phyloP scores from a whole-genome alignment of 1,140 invertebrate genomes.

The Heliconius nattereri region DNA sequence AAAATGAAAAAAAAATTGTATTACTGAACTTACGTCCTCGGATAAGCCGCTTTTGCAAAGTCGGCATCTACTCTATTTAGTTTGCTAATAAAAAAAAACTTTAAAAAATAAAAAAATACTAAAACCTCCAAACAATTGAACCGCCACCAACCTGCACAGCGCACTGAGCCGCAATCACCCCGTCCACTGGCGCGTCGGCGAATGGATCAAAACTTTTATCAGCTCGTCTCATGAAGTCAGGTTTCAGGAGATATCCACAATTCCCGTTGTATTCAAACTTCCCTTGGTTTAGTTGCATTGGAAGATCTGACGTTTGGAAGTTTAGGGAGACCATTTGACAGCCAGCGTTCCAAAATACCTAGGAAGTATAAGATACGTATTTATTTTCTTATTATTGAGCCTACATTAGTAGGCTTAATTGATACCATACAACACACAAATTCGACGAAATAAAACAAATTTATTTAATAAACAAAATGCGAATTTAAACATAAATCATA shows the following conservation, averaged over 20 bases:
- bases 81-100: too few species aligned
- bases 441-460: too few species aligned
- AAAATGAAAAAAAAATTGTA: too few species aligned
- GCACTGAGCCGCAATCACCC: slow-evolving; percentile 99
- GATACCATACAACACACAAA: too few species aligned
- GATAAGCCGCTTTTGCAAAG: too few species aligned
- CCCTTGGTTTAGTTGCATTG: slow-evolving; percentile 99
- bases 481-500: too few species aligned
- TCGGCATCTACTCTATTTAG: too few species aligned
- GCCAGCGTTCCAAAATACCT: slow-evolving; percentile 96
- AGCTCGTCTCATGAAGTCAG: slow-evolving; percentile 98
- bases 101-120: too few species aligned
- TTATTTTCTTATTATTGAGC: too few species aligned
- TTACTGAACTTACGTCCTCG: too few species aligned
- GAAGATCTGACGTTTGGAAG: slow-evolving; percentile 99
- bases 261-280: slow-evolving; percentile 99
- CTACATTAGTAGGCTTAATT: too few species aligned
- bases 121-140: background rate
- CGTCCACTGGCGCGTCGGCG: slow-evolving; percentile 99
- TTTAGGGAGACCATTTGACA: slow-evolving; percentile 99
- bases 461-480: too few species aligned
- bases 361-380: background rate
- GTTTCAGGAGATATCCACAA: slow-evolving; percentile 98
- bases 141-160: slow-evolving; percentile 90
- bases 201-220: slow-evolving; percentile 99